Conservation (phyloP, 2,888 invertebrate genomes). For the Anorthoa munda region DNA sequence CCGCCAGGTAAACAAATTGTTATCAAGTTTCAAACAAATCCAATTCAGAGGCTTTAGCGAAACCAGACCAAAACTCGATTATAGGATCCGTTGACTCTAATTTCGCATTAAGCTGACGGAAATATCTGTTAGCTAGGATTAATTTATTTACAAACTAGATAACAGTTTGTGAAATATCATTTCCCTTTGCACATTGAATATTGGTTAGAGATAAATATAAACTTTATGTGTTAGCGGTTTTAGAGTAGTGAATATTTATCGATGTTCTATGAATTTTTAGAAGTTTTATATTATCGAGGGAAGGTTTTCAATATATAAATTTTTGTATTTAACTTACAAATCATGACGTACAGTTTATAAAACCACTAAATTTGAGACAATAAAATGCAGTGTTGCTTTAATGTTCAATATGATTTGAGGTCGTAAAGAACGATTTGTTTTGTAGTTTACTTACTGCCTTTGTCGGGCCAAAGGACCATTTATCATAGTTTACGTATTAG, state of each 20-base stretch:
- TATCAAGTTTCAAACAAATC: slow-evolving; percentile 14
- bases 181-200: slow-evolving; percentile 14
- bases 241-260: neutral
- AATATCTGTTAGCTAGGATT: slow-evolving; percentile 29
- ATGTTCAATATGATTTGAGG: slow-evolving; percentile 1
- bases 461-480: neutral
- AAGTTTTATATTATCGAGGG: neutral
- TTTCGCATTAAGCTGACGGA: slow-evolving; percentile 26
- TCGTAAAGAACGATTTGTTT: neutral
- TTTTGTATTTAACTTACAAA: neutral
- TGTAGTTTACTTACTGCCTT: neutral
- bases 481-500: slow-evolving; percentile 4
- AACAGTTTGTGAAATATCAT: slow-evolving; percentile 40
- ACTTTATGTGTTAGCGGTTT: neutral
- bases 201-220: slow-evolving; percentile 3
- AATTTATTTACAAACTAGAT: slow-evolving; percentile 34
- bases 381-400: slow-evolving; percentile 1
- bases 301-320: neutral
- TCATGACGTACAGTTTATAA: neutral
- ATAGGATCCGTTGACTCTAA: slow-evolving; percentile 8
- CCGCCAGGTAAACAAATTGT: slow-evolving; percentile 72
- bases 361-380: neutral
- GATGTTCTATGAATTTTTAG: neutral
- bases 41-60: slow-evolving; percentile 3
- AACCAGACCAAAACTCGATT: slow-evolving; percentile 28